Base-by-base conservation (phyloP, 2,797 vertebrate genomes). In the Gambusia yucatana region DNA sequence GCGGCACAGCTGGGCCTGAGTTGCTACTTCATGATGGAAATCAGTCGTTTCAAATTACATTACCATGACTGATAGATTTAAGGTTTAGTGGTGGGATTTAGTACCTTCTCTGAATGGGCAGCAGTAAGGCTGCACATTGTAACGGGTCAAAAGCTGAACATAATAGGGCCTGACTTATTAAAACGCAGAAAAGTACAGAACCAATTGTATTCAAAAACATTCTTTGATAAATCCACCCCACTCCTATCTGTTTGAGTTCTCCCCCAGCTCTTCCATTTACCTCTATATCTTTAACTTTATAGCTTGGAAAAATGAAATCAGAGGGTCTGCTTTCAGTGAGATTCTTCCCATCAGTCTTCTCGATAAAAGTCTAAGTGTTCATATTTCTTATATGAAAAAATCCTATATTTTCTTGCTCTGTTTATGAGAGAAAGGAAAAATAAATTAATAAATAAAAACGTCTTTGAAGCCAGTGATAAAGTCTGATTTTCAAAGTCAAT, bases 21-120 rank as follows among this genome's bases (percentile, higher is more conserved):
- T 65, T 78, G n/a, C 11, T 22, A 75, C 46, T 70, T 36, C 57
- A 77, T 57, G 36, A 79, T 67, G 72, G 71, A 77, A 84, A 87
- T 88, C 72, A 84, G 80, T 83, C n/a, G 16, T 75, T 82, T 83
- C 20, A 77, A 82, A 84, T 78, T 36, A 46, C 30, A 75, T 78
- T 73, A 79, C 67, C 47, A 59, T 6, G 41, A 59, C 55, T 78
- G 77, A 84, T 80, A 44, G 71, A 75, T 77, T 59, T 84, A 61
- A 79, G 70, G 72, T 67, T 28, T 65, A 82, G 36, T 36, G 50
- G 86, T 63, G 44, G 44, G 67, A 82, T 81, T 83, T 79, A 81
- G 76, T 72, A 39, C 74, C 30, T 22, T 44, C 25, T 50, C 3
- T 72, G 48, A 78, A 36, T 1, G n/a, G 47, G 41, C 25, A 8